A percentile compares a stretch with the other conserved stretches of the same genome.
phyloP scores from a whole-genome alignment of 1,140 invertebrate genomes.

The Drosophila teissieri region DNA sequence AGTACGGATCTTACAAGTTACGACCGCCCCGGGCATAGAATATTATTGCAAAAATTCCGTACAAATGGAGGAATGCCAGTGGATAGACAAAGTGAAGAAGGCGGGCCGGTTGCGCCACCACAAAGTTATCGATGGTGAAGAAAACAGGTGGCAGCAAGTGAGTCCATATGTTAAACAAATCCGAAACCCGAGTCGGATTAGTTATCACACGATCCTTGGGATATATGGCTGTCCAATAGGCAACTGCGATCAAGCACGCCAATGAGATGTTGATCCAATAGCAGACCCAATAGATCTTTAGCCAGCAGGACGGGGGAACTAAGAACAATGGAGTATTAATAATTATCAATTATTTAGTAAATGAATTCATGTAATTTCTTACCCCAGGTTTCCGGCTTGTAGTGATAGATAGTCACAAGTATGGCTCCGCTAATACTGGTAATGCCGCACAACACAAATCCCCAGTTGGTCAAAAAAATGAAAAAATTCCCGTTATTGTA shows the following conservation, averaged over 20 bases:
- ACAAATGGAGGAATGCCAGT: slow-evolving; percentile 86
- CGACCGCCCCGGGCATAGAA: slow-evolving; percentile 89
- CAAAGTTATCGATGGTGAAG: slow-evolving; percentile 89
- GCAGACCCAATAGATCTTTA: slow-evolving; percentile 51
- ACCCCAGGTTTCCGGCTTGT: slow-evolving; percentile 18
- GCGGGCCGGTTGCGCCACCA: slow-evolving; percentile 88
- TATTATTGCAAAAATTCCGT: slow-evolving; percentile 88
- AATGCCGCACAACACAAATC: slow-evolving; percentile 44
- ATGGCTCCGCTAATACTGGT: slow-evolving; percentile 36
- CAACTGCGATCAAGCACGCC: not conserved
- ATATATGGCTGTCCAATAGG: slow-evolving; percentile 45
- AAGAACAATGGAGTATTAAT: too few species aligned
- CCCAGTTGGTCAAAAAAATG: slow-evolving; percentile 62
- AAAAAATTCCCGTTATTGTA: slow-evolving; percentile 34
- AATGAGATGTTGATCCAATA: slow-evolving; percentile 44
- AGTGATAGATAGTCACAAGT: slow-evolving; percentile 34
- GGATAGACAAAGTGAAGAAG: slow-evolving; percentile 89
- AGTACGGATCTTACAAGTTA: slow-evolving; percentile 84
- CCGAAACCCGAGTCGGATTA: not conserved
- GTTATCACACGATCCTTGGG: not conserved
- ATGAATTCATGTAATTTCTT: not conserved
- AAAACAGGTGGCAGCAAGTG: slow-evolving; percentile 89
- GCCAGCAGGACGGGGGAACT: not conserved
- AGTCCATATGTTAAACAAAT: slow-evolving; percentile 86
- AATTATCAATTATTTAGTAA: not conserved